Conservation (phyloP, 1,140 invertebrate genomes). For the Drosophila parabipectinata region DNA sequence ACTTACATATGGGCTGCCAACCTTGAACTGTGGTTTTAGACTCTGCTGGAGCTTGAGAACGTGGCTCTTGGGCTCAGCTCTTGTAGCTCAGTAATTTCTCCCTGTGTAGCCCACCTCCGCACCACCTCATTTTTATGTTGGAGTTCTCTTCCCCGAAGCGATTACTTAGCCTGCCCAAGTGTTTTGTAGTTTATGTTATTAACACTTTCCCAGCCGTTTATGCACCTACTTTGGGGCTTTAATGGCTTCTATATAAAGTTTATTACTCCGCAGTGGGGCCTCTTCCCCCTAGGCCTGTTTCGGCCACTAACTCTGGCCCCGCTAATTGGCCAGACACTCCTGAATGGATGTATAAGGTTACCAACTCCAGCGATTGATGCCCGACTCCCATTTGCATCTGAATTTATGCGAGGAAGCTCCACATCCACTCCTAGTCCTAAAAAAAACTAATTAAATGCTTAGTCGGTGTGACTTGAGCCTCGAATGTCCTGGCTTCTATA, state of each 20-base stretch:
- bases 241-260: slow-evolving; percentile 35
- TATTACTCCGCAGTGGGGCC: slow-evolving; percentile 18
- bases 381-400: slow-evolving; percentile 57
- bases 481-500: slow-evolving; percentile 40
- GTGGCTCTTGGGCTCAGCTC: too few relatives aligned
- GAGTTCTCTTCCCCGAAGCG: not conserved
- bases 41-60: slow-evolving; percentile 17
- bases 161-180: slow-evolving; percentile 13
- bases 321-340: slow-evolving; percentile 34
- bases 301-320: slow-evolving; percentile 3
- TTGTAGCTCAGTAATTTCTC: not conserved
- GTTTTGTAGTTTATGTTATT: slow-evolving; percentile 18
- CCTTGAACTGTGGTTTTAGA: slow-evolving; percentile 24
- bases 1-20: slow-evolving; percentile 27
- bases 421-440: slow-evolving; percentile 15
- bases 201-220: slow-evolving; percentile 38
- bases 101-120: not conserved
- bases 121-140: not conserved
- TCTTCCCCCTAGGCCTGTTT: not conserved
- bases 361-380: slow-evolving; percentile 37
- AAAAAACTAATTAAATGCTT: slow-evolving; percentile 65
- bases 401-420: slow-evolving; percentile 47
- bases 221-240: slow-evolving; percentile 11
- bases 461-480: slow-evolving; percentile 38
- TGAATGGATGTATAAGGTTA: slow-evolving; percentile 8